Conservation (phyloP, 2,888 invertebrate genomes). For the Mythimna impura region DNA sequence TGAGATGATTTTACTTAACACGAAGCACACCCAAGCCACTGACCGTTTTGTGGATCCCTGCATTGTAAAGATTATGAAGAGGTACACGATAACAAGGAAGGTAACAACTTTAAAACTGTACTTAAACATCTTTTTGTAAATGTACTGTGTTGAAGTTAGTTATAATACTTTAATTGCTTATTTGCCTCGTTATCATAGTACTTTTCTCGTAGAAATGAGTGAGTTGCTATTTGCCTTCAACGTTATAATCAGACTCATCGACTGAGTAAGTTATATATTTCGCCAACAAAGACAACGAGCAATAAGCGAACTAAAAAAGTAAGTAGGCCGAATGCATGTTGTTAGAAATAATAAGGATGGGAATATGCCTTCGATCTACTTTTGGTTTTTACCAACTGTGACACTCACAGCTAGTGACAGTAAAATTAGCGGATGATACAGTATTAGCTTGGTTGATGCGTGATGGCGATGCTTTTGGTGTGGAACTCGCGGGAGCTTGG, state of each 20-base stretch:
- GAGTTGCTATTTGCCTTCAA: slow-evolving; percentile 74
- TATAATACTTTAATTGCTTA: slow-evolving; percentile 29
- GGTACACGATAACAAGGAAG: slow-evolving; percentile 55
- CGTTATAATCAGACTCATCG: slow-evolving; percentile 51
- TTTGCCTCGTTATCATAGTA: slow-evolving; percentile 55
- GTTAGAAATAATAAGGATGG: neutral
- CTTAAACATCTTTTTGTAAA: slow-evolving; percentile 11
- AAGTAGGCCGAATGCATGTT: slow-evolving; percentile 78
- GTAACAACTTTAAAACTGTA: slow-evolving; percentile 20
- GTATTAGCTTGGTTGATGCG: slow-evolving; percentile 88
- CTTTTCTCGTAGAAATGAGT: slow-evolving; percentile 64
- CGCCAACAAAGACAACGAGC: slow-evolving; percentile 72
- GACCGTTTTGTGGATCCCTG: slow-evolving; percentile 41
- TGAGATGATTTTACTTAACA: slow-evolving; percentile 48
- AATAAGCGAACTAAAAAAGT: slow-evolving; percentile 77
- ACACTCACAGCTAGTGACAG: slow-evolving; percentile 92
- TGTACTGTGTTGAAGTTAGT: slow-evolving; percentile 22
- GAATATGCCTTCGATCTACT: slow-evolving; percentile 75
- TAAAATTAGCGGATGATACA: slow-evolving; percentile 89
- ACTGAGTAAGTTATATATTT: slow-evolving; percentile 12
- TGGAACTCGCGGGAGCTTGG: slow-evolving; percentile 93
- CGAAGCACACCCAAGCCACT: slow-evolving; percentile 62
- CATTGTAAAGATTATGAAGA: slow-evolving; percentile 33
- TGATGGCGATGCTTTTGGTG: slow-evolving; percentile 89
- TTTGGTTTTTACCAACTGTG: slow-evolving; percentile 84